Evolutionary conservation across 2,888 invertebrate genomes (phyloP).

Genomic region (Asteroscopus sphinx): DNA sequence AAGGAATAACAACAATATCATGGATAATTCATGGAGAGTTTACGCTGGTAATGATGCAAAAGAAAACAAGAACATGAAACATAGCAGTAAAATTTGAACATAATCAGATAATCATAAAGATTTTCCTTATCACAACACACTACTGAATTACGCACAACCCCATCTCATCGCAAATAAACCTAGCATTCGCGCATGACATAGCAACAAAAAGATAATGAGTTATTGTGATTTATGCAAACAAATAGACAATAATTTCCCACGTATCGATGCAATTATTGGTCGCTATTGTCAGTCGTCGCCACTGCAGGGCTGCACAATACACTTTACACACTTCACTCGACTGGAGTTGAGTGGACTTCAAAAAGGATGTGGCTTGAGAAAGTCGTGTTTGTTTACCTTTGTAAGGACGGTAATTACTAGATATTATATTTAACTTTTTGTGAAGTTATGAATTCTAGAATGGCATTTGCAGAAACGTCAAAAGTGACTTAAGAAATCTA

Average conservation of each 20-base stretch:
- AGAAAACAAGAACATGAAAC: no score
- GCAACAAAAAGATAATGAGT: conserved; percentile 42
- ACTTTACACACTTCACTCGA: no score
- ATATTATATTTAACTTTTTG: no score
- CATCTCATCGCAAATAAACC: conserved; percentile 6
- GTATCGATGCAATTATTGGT: conserved; percentile 53
- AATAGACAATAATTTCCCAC: conserved; percentile 46
- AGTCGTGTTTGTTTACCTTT: conserved; percentile 30
- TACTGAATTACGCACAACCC: conserved; percentile 6
- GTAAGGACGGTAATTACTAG: conserved; percentile 9
- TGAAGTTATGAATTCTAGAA: no score
- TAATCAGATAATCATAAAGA: no score
- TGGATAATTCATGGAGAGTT: no score
- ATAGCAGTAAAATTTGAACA: no score
- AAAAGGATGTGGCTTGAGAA: conserved; percentile 21
- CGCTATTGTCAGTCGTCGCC: conserved; percentile 52
- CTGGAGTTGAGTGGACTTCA: conserved; percentile 29
- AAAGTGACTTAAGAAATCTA: no score
- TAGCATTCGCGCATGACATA: conserved; percentile 31
- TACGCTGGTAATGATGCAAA: no score
- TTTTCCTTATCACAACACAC: neutral
- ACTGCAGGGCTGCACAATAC: conserved; percentile 45
- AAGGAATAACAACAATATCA: no score
- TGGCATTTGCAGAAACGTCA: no score
- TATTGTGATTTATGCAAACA: conserved; percentile 40